These are phyloP conservation scores for Corydoras maculifer DNA, from an alignment of 2,113 vertebrate species.

Conservation along the genomic window DNA sequence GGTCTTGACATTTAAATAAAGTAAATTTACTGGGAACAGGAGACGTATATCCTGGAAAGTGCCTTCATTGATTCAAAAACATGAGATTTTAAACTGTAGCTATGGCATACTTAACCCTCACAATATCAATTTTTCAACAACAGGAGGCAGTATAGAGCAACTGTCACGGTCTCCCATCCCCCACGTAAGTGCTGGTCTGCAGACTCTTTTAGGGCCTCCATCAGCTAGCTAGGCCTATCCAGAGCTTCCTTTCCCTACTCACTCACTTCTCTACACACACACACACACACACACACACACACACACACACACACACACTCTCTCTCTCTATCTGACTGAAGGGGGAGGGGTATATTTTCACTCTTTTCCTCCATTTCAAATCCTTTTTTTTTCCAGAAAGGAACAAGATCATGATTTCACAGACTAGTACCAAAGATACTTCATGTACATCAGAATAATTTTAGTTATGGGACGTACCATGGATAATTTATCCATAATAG, in stretches of 20 bases:
- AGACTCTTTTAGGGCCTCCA: conserved; percentile 63
- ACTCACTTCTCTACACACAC: conserved; percentile 32
- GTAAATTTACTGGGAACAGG: no score
- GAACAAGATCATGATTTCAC: conserved; percentile 16
- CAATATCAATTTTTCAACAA: not conserved
- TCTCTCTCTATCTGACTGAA: conserved; percentile 11
- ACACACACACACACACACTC: conserved; percentile 29
- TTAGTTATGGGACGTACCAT: no score
- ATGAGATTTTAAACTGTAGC: not conserved
- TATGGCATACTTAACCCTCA: not conserved
- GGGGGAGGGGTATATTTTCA: conserved; percentile 46
- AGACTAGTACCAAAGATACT: not conserved
- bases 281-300: conserved; percentile 54
- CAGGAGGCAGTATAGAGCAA: conserved; percentile 37
- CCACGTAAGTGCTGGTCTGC: conserved; percentile 46
- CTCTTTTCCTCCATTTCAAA: conserved; percentile 62
- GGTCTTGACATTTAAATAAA: no score
- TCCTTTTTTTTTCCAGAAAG: conserved; percentile 38
- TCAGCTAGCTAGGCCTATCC: conserved; percentile 55
- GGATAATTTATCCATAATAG: not conserved
- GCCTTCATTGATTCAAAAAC: not conserved
- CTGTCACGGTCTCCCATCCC: conserved; percentile 22
- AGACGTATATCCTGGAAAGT: no score
- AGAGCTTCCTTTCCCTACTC: conserved; percentile 19
- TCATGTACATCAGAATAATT: no score